Evolutionary conservation across 2,888 invertebrate species (phyloP), one percentile per base, ranked within the genome.

Genomic region (Lagria hirta): DNA sequence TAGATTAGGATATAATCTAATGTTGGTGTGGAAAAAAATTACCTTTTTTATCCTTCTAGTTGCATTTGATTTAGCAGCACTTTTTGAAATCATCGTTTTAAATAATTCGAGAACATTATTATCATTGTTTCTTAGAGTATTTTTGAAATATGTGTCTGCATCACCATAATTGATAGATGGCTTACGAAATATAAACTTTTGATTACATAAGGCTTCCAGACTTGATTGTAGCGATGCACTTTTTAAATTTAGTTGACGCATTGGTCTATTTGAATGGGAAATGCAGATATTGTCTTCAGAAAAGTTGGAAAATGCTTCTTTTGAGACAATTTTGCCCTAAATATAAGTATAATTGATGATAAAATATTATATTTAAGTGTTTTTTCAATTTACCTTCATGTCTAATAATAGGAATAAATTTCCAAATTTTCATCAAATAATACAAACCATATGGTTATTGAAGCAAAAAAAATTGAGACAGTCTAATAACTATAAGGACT

Each of bases 41-140:
- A 45, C 45, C 34, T 35, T 34, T 22, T 26, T 15, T 22, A 43
- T n/a, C n/a, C n/a, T n/a, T n/a, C n/a, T 14, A 20, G n/a, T 23
- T 6, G 32, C 41, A 3, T 10, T 4, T 4, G 42, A 42, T 24
- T 27, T 36, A 10, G 30, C 12, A 7, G 13, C n/a, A n/a, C n/a
- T n/a, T n/a, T n/a, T n/a, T n/a, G n/a, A n/a, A n/a, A n/a, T n/a
- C n/a, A n/a, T n/a, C n/a, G n/a, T n/a, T n/a, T n/a, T n/a, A 8
- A 61, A 36, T 14, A 59, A 55, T 11, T 51, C 52, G 5, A 60
- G 50, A 42, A 69, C 64, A 26, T 66, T 59, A 11, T 63, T 55
- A 23, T 63, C 58, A 59, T 66, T 65, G 42, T 61, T 65, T 30
- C 72, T 58, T 32, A 72, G 55, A 10, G 61, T 62, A 22, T 65